Conservation (phyloP, 2,797 vertebrate species). For the Falco cherrug region DNA sequence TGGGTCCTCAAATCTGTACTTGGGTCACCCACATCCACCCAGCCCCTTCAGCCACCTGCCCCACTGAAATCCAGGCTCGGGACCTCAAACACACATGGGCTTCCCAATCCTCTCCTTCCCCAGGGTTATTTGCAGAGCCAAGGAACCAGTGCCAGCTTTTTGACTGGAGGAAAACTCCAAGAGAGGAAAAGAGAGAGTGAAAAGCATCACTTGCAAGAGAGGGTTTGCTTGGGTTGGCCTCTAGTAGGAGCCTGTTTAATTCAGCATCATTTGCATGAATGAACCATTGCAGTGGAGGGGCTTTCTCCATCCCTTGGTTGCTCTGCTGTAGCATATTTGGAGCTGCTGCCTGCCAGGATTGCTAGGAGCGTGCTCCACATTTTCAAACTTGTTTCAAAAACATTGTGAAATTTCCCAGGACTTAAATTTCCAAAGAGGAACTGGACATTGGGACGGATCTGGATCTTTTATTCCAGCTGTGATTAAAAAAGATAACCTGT, state of each 20-base stretch:
- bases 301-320: not conserved
- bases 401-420: not conserved
- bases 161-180: not conserved
- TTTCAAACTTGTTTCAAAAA: not conserved
- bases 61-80: not conserved
- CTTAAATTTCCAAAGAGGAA: not conserved
- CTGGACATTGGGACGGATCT: fast-evolving
- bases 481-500: not conserved
- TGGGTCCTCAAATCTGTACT: not conserved
- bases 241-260: not conserved
- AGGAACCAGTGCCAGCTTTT: not conserved
- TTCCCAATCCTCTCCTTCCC: not conserved
- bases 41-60: not conserved
- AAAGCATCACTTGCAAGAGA: not conserved
- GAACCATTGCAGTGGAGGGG: not conserved
- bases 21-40: not conserved
- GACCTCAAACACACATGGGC: no score
- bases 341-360: not conserved
- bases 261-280: not conserved
- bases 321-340: fast-evolving
- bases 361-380: fast-evolving
- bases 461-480: not conserved
- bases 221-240: not conserved
- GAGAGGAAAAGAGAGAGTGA: not conserved
- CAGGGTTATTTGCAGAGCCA: not conserved